Percentiles rank a stretch among this genome's conserved stretches.
Evolutionary conservation across 2,888 invertebrate genomes (phyloP).

Genomic region (Lysandra bellargus): DNA sequence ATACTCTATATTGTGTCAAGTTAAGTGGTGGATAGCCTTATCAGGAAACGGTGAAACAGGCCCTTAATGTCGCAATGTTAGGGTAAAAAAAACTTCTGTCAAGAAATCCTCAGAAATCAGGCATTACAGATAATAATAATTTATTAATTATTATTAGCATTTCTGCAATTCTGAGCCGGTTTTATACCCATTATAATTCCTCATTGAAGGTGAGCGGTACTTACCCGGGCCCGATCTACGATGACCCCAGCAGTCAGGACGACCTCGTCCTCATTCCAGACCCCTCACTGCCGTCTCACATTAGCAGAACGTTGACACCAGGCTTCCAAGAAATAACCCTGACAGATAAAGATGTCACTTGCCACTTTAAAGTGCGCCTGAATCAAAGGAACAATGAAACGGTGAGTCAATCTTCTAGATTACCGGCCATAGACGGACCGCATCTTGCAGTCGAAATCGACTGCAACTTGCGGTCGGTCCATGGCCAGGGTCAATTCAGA

Average conservation of each 20-base stretch:
- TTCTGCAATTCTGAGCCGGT: not conserved
- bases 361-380: conserved; percentile 60
- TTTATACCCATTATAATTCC: not conserved
- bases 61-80: too few species aligned
- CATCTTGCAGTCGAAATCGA: too few species aligned
- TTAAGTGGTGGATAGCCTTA: too few species aligned
- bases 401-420: conserved; percentile 46
- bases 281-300: conserved; percentile 58
- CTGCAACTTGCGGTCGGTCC: too few species aligned
- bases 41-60: too few species aligned
- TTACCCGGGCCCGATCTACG: conserved; percentile 63
- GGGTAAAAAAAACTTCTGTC: too few species aligned
- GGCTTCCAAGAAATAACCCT: conserved; percentile 65
- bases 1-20: too few species aligned
- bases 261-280: conserved; percentile 64
- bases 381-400: conserved; percentile 48
- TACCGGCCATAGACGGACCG: too few species aligned
- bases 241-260: conserved; percentile 62
- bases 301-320: conserved; percentile 53
- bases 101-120: too few species aligned
- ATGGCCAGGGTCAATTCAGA: too few species aligned
- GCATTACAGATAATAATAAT: too few species aligned
- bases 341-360: conserved; percentile 61
- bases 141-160: too few species aligned
- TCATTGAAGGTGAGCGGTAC: conserved; percentile 51